A percentile compares a stretch with the other conserved stretches of the same genome.
Evolutionary conservation across 2,113 vertebrate genomes (phyloP).

Genomic region (Triplophysa dalaica): DNA sequence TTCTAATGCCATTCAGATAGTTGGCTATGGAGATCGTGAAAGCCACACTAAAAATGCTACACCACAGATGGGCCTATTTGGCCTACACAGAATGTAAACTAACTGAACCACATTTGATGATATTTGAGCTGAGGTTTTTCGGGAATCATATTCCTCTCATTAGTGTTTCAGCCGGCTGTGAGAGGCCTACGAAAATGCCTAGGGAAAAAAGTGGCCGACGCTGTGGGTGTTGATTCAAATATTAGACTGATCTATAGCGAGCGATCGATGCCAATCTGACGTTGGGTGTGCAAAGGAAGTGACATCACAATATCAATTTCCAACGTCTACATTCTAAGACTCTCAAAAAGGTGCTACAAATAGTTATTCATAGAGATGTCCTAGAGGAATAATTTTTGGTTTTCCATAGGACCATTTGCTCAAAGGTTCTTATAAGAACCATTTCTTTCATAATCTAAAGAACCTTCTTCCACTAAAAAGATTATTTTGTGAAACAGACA

Average conservation of each 20-base stretch:
- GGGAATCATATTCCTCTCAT: slow-evolving; percentile 16
- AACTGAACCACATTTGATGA: slow-evolving; percentile 14
- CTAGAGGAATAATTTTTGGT: too few relatives aligned
- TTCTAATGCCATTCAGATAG: slow-evolving; percentile 45
- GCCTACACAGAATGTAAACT: slow-evolving; percentile 11
- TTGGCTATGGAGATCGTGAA: neutral
- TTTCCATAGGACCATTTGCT: too few relatives aligned
- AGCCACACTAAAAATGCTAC: slow-evolving; percentile 7
- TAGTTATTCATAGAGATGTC: too few relatives aligned
- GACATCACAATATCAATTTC: neutral
- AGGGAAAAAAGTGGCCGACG: slow-evolving; percentile 19
- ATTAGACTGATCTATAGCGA: slow-evolving; percentile 40
- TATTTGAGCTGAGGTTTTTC: slow-evolving; percentile 15
- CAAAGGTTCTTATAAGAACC: too few relatives aligned
- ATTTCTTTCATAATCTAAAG: too few relatives aligned
- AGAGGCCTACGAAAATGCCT: slow-evolving; percentile 14
- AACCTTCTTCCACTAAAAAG: too few relatives aligned
- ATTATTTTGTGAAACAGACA: too few relatives aligned
- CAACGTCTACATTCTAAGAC: neutral
- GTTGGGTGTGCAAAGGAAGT: too few relatives aligned
- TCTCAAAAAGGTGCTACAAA: too few relatives aligned
- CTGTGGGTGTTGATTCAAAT: slow-evolving; percentile 21
- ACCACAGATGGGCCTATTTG: slow-evolving; percentile 35
- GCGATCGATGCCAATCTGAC: neutral
- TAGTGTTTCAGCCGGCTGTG: slow-evolving; percentile 15